Conservation (phyloP, 2,888 invertebrate genomes). For the Agrochola lota region DNA sequence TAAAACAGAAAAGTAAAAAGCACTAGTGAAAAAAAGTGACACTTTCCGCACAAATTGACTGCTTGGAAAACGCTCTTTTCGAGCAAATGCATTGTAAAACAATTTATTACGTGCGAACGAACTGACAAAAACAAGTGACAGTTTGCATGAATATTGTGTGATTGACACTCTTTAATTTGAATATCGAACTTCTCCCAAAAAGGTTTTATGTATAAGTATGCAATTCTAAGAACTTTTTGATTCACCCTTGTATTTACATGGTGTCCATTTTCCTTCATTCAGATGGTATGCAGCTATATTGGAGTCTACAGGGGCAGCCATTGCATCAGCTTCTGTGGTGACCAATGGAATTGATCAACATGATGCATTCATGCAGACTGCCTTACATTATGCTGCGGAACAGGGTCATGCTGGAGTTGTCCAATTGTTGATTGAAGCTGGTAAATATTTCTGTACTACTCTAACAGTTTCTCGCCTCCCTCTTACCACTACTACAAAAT, state of each 20-base stretch:
- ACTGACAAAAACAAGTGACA: too few species aligned
- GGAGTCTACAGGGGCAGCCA: constrained; percentile 91
- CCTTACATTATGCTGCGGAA: constrained; percentile 94
- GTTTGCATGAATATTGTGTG: too few species aligned
- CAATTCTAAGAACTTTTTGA: too few species aligned
- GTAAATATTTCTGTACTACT: constrained; percentile 75
- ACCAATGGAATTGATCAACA: constrained; percentile 91
- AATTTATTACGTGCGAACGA: too few species aligned
- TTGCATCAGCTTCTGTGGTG: constrained; percentile 85
- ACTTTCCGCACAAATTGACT: too few species aligned
- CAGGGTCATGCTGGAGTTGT: constrained; percentile 92
- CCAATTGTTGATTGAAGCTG: constrained; percentile 91
- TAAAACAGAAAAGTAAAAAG: too few species aligned
- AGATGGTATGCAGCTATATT: constrained; percentile 94
- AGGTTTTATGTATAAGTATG: too few species aligned
- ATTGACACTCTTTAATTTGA: too few species aligned
- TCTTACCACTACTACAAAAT: background rate
- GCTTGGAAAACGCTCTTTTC: too few species aligned
- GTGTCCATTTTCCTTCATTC: constrained; percentile 70
- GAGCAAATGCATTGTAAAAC: too few species aligned
- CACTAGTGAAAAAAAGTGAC: too few species aligned
- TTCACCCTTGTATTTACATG: constrained; percentile 21
- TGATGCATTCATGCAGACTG: constrained; percentile 92
- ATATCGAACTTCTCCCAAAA: too few species aligned
- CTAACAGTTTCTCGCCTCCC: background rate